Percentiles rank a stretch among this genome's conserved stretches.
Conservation (phyloP, 2,113 vertebrate species). For the Echinops telfairi region DNA sequence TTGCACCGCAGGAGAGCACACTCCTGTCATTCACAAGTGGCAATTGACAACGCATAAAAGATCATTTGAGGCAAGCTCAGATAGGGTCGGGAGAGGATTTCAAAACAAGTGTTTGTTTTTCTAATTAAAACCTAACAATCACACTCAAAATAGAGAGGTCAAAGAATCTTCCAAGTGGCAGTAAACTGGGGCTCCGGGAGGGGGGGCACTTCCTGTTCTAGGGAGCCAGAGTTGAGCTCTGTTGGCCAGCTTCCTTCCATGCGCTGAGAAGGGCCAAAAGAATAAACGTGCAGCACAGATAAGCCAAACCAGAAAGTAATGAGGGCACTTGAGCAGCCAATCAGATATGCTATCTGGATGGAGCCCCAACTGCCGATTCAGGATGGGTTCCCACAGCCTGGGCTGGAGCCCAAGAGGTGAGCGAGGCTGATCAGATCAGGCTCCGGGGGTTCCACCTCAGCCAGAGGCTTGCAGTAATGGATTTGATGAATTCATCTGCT, state of each 20-base stretch:
- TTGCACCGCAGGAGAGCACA: slow-evolving; percentile 72
- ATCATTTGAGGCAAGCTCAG: slow-evolving; percentile 52
- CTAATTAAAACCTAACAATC: slow-evolving; percentile 71
- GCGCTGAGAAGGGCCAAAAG: not conserved
- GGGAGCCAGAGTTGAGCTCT: not conserved
- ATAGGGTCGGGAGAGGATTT: slow-evolving; percentile 65
- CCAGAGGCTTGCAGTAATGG: not conserved
- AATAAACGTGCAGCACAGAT: not conserved
- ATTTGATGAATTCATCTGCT: slow-evolving; percentile 15
- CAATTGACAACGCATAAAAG: slow-evolving; percentile 21
- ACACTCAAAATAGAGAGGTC: slow-evolving; percentile 57
- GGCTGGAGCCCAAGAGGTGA: not conserved
- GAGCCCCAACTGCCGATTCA: not conserved
- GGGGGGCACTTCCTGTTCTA: not conserved
- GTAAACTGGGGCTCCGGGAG: not conserved
- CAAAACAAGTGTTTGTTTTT: slow-evolving; percentile 75
- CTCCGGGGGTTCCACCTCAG: not conserved
- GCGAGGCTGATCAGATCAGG: not conserved
- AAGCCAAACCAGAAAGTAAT: not conserved
- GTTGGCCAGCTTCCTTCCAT: not conserved
- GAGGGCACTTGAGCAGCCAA: not conserved
- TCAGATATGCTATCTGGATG: not conserved
- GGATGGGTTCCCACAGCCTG: not conserved
- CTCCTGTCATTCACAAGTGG: slow-evolving; percentile 74
- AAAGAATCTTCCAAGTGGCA: not conserved